Percentiles rank a stretch among this genome's conserved stretches.
Conservation (phyloP, 1,140 invertebrate species). For the Sycophaga agraensis region DNA sequence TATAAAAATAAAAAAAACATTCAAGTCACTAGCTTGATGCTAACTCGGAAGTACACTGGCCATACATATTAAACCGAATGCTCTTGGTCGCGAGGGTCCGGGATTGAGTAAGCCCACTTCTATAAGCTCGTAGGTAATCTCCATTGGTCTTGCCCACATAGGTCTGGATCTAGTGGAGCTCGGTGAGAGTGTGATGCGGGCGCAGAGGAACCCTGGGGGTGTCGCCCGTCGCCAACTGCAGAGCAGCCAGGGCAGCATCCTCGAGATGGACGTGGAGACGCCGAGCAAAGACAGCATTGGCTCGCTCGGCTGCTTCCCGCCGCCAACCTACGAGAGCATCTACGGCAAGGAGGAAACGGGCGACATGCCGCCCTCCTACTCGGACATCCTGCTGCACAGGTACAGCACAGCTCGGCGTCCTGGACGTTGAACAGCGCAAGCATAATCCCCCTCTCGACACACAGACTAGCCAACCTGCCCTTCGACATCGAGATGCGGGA, state of each 20-base stretch:
- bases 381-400: constrained; percentile 52
- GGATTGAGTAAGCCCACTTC: too few species aligned
- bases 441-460: too few species aligned
- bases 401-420: background rate
- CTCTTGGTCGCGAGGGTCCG: too few species aligned
- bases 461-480: constrained; percentile 47
- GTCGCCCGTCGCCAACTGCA: constrained; percentile 47
- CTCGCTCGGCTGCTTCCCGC: constrained; percentile 49
- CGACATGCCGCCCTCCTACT: constrained; percentile 53
- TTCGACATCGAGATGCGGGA: constrained; percentile 47
- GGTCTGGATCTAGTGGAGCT: constrained; percentile 60
- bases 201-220: constrained; percentile 45
- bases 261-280: constrained; percentile 53
- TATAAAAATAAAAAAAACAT: too few species aligned
- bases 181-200: constrained; percentile 57
- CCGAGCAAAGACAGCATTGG: constrained; percentile 51
- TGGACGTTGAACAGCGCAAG: too few species aligned
- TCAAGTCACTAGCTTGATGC: too few species aligned
- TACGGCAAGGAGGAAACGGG: constrained; percentile 51
- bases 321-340: constrained; percentile 55
- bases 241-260: constrained; percentile 46
- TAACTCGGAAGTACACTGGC: too few species aligned
- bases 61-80: too few species aligned
- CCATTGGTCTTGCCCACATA: too few species aligned
- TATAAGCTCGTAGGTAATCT: too few species aligned